Percentiles rank a stretch among this genome's conserved stretches.
phyloP scores from a whole-genome alignment of 2,113 vertebrate species.

The Tragelaphus strepsiceros region DNA sequence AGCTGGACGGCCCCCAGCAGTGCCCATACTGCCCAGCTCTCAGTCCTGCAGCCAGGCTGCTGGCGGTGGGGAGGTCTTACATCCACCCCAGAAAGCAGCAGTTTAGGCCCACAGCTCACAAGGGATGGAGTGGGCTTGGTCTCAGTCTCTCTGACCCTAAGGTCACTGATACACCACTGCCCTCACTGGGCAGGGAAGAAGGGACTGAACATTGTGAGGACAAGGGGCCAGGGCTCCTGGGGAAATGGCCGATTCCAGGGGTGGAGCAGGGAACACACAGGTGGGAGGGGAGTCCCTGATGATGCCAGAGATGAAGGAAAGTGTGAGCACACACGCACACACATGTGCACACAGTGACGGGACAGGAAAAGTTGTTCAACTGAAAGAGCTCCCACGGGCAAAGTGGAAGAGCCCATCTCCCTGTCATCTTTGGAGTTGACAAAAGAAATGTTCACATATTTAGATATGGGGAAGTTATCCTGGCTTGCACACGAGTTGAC shows the following conservation, averaged over 20 bases:
- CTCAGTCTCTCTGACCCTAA: neutral
- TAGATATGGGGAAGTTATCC: neutral
- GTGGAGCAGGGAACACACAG: neutral
- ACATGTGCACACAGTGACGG: fast-evolving
- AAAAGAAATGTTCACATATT: neutral
- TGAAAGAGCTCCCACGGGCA: neutral
- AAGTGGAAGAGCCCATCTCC: neutral
- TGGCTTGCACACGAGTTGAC: neutral
- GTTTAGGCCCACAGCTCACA: neutral
- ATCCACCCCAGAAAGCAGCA: no score
- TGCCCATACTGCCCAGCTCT: neutral
- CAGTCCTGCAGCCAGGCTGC: neutral
- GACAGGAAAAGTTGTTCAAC: neutral
- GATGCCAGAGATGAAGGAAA: neutral
- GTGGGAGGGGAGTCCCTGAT: fast-evolving
- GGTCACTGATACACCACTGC: neutral
- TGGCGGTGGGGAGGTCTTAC: fast-evolving
- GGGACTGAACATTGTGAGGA: neutral
- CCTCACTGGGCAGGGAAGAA: neutral
- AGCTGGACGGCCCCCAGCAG: neutral
- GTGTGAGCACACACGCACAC: no score
- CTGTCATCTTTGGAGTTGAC: neutral
- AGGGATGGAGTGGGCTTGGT: neutral
- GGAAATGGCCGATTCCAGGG: fast-evolving
- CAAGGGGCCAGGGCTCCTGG: neutral